Evolutionary conservation across 2,888 invertebrate species (phyloP).

Genomic region (Nudaria mundana): DNA sequence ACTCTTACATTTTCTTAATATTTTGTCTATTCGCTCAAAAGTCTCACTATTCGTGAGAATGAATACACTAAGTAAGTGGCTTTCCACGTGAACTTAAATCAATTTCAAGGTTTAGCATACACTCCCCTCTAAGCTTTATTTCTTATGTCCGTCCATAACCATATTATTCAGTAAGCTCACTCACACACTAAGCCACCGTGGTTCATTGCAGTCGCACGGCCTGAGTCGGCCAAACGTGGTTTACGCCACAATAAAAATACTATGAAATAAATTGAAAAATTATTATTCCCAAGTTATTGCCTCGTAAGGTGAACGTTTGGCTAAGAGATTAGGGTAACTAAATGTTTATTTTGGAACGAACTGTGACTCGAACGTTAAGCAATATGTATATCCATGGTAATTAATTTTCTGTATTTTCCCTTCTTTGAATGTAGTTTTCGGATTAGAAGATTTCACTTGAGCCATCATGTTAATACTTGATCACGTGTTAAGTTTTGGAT

Average conservation of each 20-base stretch:
- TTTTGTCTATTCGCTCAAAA: no score
- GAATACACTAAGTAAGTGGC: not conserved
- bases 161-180: slow-evolving; percentile 5
- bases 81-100: slow-evolving; percentile 7
- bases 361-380: no score
- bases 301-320: slow-evolving; percentile 28
- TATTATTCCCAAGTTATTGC: slow-evolving; percentile 26
- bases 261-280: slow-evolving; percentile 37
- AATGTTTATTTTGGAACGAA: slow-evolving; percentile 6
- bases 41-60: no score
- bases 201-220: not conserved
- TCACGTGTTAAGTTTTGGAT: no score
- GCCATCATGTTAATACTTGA: no score
- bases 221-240: slow-evolving; percentile 18
- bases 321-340: slow-evolving; percentile 17
- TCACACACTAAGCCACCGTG: slow-evolving; percentile 1
- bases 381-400: no score
- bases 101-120: slow-evolving; percentile 18
- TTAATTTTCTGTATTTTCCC: no score
- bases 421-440: no score
- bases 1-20: no score
- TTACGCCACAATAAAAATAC: slow-evolving; percentile 34
- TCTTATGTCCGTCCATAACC: slow-evolving; percentile 8
- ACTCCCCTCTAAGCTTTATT: slow-evolving; percentile 8
- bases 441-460: no score